Evolutionary conservation across 1,140 invertebrate genomes (phyloP), one percentile per base, ranked within the genome.

Genomic region (Liolophura sinensis): DNA sequence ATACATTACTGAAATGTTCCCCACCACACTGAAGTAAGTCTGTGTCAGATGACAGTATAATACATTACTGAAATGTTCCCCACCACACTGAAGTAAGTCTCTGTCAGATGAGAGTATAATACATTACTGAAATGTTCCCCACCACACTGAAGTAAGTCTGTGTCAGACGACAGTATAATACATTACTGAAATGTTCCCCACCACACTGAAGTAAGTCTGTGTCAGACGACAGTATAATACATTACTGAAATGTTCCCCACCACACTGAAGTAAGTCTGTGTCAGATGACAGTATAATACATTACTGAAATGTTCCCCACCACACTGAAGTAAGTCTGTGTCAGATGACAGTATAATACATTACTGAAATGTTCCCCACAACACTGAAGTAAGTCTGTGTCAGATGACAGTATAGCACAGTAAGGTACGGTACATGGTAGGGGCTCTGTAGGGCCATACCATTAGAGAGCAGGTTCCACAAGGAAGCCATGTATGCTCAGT

Each of bases 181-280:
- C 58, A 60, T 77, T 14, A 46, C 70, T 27, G 72, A 78, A 14
- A 72, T 68, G 14, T 75, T 67, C 49, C 69, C 68, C 12, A 60
- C 62, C 18, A 51, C 70, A 46, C 40, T 68, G n/a, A 79, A 70
- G 78, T 79, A n/a, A n/a, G n/a, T n/a, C n/a, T n/a, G n/a, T n/a
- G n/a, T n/a, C n/a, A n/a, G n/a, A n/a, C n/a, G n/a, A n/a, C n/a
- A n/a, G n/a, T n/a, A n/a, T n/a, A n/a, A n/a, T 79, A 75, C 58
- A 60, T 77, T 14, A 46, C 70, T 27, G 72, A 78, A 14, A 72
- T 68, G 14, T 75, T 67, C 49, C 69, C 68, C 12, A 60, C 62
- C 18, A 51, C 70, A 46, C 40, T 68, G n/a, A 79, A 70, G 78
- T 79, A n/a, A n/a, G n/a, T n/a, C n/a, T n/a, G n/a, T n/a, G n/a